These are phyloP conservation scores for Oryzias javanicus DNA, from an alignment of 2,113 vertebrate species.

Conservation along the genomic window DNA sequence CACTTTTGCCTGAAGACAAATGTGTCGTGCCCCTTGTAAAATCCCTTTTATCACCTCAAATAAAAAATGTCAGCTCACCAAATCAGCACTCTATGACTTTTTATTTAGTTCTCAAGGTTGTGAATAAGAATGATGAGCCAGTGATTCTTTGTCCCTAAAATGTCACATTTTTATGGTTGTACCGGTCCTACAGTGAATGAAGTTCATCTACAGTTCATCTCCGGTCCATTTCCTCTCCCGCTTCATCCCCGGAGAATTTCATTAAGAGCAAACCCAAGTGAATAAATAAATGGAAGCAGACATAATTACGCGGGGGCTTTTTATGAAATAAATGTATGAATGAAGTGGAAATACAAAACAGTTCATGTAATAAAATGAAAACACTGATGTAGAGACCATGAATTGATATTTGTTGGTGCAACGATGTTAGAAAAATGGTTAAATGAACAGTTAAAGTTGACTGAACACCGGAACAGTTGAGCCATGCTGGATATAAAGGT, in stretches of 20 bases:
- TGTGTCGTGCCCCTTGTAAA: neutral
- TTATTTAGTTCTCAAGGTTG: neutral
- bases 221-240: neutral
- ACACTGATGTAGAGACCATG: neutral
- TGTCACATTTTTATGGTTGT: neutral
- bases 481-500: conserved; percentile 1
- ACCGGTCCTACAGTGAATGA: neutral
- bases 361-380: conserved; percentile 2
- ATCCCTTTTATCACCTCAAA: neutral
- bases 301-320: neutral
- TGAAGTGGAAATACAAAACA: neutral
- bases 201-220: conserved; percentile 10
- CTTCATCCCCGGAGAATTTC: neutral
- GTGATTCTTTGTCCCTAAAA: neutral
- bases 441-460: neutral
- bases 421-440: neutral
- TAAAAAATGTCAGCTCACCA: conserved; percentile 1
- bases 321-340: neutral
- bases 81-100: conserved; percentile 1
- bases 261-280: conserved; percentile 1
- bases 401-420: neutral
- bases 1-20: neutral
- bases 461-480: neutral
- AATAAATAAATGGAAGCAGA: neutral
- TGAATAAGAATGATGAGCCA: neutral